phyloP scores from a whole-genome alignment of 2,888 invertebrate species.

The Eristalinus sepulchralis region DNA sequence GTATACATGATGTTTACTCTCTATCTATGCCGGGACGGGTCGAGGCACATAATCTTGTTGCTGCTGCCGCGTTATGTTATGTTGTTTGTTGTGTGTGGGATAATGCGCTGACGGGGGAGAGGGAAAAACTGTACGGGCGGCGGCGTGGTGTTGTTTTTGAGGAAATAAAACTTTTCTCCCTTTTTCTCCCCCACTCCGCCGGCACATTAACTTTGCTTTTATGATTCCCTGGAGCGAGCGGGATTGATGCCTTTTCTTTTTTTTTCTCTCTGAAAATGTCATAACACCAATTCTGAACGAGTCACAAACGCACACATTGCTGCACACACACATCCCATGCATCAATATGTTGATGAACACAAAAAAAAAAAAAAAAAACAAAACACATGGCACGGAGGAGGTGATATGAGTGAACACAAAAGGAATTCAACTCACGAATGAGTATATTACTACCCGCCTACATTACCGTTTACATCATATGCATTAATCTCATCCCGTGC shows the following conservation, averaged over 20 bases:
- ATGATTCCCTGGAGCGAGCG: constrained; percentile 53
- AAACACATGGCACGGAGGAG: background rate
- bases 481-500: constrained; percentile 26
- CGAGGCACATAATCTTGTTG: background rate
- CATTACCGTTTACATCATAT: constrained; percentile 29
- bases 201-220: background rate
- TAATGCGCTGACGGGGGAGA: background rate
- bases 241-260: constrained; percentile 37
- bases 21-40: background rate
- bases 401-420: constrained; percentile 4
- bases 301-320: background rate
- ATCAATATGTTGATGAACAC: background rate
- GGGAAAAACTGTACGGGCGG: constrained; percentile 16
- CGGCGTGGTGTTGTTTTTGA: constrained; percentile 23
- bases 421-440: constrained; percentile 18
- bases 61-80: background rate
- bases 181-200: too few relatives aligned
- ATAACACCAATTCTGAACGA: constrained; percentile 39
- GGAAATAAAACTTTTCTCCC: background rate
- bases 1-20: background rate
- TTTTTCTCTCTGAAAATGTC: constrained; percentile 33
- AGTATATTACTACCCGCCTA: constrained; percentile 52
- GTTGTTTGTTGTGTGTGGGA: background rate
- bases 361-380: too few relatives aligned
- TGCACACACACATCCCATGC: background rate